Conservation (phyloP, 2,888 invertebrate genomes). For the Stenichneumon culpator region DNA sequence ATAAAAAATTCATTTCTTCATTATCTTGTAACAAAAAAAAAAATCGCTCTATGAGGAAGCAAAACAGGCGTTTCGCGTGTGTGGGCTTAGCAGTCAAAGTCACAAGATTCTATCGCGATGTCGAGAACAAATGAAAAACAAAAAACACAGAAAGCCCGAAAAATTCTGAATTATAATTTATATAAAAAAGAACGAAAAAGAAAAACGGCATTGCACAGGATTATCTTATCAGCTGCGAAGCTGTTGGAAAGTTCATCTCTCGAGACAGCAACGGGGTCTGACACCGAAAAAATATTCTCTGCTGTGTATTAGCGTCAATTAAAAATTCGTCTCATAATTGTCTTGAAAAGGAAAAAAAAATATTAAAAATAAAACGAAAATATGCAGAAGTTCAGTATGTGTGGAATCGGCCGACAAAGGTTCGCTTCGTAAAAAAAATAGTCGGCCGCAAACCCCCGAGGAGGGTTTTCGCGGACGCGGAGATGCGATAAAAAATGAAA, state of each 20-base stretch:
- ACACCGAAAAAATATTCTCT: constrained; percentile 37
- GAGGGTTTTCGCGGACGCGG: constrained; percentile 61
- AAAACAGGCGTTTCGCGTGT: neutral
- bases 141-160: neutral
- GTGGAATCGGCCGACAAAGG: constrained; percentile 53
- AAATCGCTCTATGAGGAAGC: too few relatives aligned
- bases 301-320: constrained; percentile 57
- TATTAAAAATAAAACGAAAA: neutral
- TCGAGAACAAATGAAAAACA: neutral
- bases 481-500: constrained; percentile 80
- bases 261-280: neutral
- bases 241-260: constrained; percentile 4
- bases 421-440: constrained; percentile 80
- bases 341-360: constrained; percentile 41
- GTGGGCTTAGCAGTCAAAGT: constrained; percentile 50
- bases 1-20: constrained; percentile 67
- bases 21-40: constrained; percentile 61
- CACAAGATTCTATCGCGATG: too few relatives aligned
- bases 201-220: neutral
- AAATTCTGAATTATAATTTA: neutral
- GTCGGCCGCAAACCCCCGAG: constrained; percentile 69
- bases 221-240: neutral
- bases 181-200: neutral
- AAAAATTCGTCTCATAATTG: constrained; percentile 69
- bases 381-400: neutral